phyloP scores from a whole-genome alignment of 1,140 invertebrate genomes.

The Drosophila oshimai region DNA sequence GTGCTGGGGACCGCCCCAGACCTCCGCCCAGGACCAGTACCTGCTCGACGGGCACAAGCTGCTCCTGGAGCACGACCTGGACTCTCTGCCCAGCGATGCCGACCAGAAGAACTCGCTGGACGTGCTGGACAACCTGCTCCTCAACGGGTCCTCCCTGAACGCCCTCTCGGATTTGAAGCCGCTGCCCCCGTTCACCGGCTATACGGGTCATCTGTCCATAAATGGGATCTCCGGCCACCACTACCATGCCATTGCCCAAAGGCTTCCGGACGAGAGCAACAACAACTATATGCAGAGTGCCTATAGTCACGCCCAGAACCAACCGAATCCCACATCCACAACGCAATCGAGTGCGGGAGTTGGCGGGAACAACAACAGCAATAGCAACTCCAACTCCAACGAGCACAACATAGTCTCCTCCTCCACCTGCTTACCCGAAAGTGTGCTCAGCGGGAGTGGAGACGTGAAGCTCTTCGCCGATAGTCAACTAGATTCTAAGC shows the following conservation, averaged over 20 bases:
- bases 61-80: constrained; percentile 79
- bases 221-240: constrained; percentile 94
- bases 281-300: constrained; percentile 86
- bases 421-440: constrained; percentile 86
- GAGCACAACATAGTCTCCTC: constrained; percentile 87
- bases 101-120: constrained; percentile 85
- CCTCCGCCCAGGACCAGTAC: constrained; percentile 81
- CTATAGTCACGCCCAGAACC: constrained; percentile 82
- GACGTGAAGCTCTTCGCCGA: constrained; percentile 83
- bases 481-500: constrained; percentile 85
- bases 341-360: constrained; percentile 40
- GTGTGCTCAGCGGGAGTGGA: constrained; percentile 79
- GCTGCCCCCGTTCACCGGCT: constrained; percentile 92
- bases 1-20: constrained; percentile 81
- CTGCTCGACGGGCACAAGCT: constrained; percentile 82
- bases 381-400: constrained; percentile 57
- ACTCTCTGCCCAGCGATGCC: constrained; percentile 79
- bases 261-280: constrained; percentile 87
- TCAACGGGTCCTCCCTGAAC: constrained; percentile 85
- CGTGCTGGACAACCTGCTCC: constrained; percentile 86
- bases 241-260: constrained; percentile 91
- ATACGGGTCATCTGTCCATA: constrained; percentile 91
- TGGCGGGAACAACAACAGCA: neutral
- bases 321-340: constrained; percentile 77
- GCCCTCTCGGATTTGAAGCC: constrained; percentile 92